Base-by-base conservation (phyloP, 2,113 vertebrate genomes). In the Phalacrocorax brasilianus region DNA sequence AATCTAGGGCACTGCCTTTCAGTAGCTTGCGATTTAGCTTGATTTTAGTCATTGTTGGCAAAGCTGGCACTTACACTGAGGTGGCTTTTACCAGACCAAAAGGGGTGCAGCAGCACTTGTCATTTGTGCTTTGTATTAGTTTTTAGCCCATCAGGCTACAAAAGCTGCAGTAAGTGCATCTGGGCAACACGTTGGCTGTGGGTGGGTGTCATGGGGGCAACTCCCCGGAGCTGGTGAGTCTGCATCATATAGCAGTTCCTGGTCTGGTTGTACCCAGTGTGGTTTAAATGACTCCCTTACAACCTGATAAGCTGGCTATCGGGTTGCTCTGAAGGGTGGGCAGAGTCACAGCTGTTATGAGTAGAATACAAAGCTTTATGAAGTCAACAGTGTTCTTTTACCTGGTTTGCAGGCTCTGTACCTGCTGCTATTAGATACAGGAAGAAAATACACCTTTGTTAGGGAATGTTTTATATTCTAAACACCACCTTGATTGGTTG, bases 141-240 rank as follows among this genome's bases (percentile, higher is more conserved):
- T 82, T 3, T 2, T 38, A 44, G 13, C 75, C 63, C 9, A 2
- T 27, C 5, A 38, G 65, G 55, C 32, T 52, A 2, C n/a, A 9
- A 78, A 66, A 66, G 75, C 42, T 77, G 50, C 49, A 5, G 16
- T 0, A 12, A 45, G 53, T 5, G 11, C 21, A 11, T 15, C 26
- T 35, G 61, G 61, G 7, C 9, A 5, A 3, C 0, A 0, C 2
- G 2, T 16, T 91, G 78, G 56, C 61, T 1, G 0, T 3, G 26
- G 35, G 40, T 7, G 27, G 23, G 70, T 70, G 35, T 49, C 22
- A 1, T 21, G 55, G 32, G 68, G 23, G 11, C 33, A 42, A 1
- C 26, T 73, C 12, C 27, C 12, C n/a, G 35, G 40, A 18, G 3
- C 28, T 23, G 50, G 15, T 1, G 10, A 10, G 24, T 59, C 49